Percentiles rank a stretch among this genome's conserved stretches.
phyloP scores from a whole-genome alignment of 2,888 invertebrate genomes.

The Standfussiana lucernea region DNA sequence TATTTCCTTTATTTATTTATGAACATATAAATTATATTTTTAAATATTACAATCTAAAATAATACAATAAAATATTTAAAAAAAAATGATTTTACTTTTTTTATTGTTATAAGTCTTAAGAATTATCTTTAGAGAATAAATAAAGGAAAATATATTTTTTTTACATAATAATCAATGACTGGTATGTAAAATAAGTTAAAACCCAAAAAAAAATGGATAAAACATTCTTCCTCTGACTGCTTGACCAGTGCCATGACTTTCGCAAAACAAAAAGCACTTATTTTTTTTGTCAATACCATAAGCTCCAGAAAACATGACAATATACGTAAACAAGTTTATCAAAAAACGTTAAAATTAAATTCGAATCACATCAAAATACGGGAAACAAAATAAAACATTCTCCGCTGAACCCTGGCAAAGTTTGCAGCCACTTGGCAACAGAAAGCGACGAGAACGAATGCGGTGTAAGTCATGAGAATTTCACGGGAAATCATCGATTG shows the following conservation, averaged over 20 bases:
- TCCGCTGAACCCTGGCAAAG: slow-evolving; percentile 72
- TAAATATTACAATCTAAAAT: too few species aligned
- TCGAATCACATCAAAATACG: slow-evolving; percentile 80
- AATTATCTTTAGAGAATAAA: too few species aligned
- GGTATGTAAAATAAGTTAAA: too few species aligned
- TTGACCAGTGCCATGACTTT: neutral
- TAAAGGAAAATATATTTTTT: too few species aligned
- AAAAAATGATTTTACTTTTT: too few species aligned
- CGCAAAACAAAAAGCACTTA: neutral
- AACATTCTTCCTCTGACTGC: neutral
- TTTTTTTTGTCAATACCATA: neutral
- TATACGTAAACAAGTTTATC: slow-evolving; percentile 54
- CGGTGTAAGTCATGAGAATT: slow-evolving; percentile 62
- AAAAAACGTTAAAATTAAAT: slow-evolving; percentile 74
- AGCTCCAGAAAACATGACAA: neutral
- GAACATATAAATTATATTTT: too few species aligned
- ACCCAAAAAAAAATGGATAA: neutral
- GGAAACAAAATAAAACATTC: slow-evolving; percentile 77
- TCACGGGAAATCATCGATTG: neutral
- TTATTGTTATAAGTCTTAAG: too few species aligned
- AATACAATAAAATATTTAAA: too few species aligned
- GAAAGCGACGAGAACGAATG: slow-evolving; percentile 66
- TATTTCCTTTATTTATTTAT: too few species aligned
- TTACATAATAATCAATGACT: too few species aligned
- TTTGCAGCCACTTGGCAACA: slow-evolving; percentile 84